phyloP scores from a whole-genome alignment of 2,113 vertebrate genomes.

The Entelurus aequoreus region DNA sequence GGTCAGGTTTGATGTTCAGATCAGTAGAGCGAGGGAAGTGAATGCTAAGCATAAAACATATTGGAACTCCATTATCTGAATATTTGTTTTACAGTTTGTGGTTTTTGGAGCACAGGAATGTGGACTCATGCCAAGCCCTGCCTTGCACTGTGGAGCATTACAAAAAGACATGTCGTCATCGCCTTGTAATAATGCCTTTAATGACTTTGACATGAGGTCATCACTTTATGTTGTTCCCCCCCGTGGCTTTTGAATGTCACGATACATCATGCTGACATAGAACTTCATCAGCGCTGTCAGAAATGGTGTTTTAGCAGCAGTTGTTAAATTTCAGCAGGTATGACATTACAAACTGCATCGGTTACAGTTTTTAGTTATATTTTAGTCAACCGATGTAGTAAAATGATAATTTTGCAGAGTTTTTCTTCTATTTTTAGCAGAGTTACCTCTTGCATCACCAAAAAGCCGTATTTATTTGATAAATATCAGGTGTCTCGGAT shows the following conservation, averaged over 20 bases:
- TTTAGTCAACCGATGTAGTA: not conserved
- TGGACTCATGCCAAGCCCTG: too few species aligned
- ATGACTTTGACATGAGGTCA: slow-evolving; percentile 4
- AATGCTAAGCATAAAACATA: too few species aligned
- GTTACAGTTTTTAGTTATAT: too few species aligned
- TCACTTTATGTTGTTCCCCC: not conserved
- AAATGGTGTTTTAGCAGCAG: not conserved
- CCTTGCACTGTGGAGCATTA: too few species aligned
- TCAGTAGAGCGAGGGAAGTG: too few species aligned
- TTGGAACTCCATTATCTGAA: too few species aligned
- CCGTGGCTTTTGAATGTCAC: slow-evolving; percentile 2
- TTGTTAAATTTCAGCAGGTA: too few species aligned
- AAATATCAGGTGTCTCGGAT: not conserved
- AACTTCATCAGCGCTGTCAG: not conserved
- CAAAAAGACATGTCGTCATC: too few species aligned
- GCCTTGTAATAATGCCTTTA: not conserved
- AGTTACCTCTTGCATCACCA: not conserved
- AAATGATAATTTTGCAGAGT: not conserved
- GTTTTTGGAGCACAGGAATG: too few species aligned
- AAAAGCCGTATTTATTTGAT: not conserved
- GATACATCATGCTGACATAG: slow-evolving; percentile 1
- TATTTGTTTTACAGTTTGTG: too few species aligned
- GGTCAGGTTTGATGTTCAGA: too few species aligned
- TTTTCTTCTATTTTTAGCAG: not conserved
- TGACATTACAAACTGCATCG: too few species aligned